Conservation (phyloP, 2,113 vertebrate genomes). For the Eulemur rufifrons region DNA sequence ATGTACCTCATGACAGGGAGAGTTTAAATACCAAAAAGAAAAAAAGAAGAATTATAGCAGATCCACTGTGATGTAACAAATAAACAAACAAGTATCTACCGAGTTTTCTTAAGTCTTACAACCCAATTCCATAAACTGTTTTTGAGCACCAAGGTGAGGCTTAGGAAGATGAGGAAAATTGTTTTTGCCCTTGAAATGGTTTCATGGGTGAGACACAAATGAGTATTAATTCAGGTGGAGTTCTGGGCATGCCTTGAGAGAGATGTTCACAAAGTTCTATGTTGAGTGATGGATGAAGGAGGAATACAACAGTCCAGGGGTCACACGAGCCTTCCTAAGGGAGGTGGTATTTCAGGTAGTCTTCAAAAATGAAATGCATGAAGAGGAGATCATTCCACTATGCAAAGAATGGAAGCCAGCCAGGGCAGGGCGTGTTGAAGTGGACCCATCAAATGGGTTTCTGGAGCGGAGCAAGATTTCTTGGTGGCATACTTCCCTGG, state of each 20-base stretch:
- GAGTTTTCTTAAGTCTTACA: not conserved
- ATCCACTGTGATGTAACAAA: not conserved
- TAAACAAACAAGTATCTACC: not conserved
- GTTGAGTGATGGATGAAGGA: not conserved
- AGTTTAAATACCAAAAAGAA: not conserved
- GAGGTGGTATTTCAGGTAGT: not conserved
- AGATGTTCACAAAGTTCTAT: not conserved
- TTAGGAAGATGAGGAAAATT: not conserved
- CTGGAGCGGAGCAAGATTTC: not conserved
- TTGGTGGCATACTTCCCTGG: fast-evolving
- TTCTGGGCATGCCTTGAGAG: too few species aligned
- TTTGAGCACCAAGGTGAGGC: not conserved
- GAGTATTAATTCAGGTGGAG: not conserved
- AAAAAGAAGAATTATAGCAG: too few species aligned
- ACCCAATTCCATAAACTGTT: not conserved
- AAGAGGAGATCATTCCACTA: not conserved
- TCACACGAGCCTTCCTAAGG: not conserved
- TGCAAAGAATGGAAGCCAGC: not conserved
- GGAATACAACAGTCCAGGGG: not conserved
- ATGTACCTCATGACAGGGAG: not conserved
- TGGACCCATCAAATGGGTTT: not conserved
- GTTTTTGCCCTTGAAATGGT: not conserved
- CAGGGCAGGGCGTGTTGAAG: not conserved
- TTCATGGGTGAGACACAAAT: not conserved
- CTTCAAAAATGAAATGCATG: not conserved